A percentile compares a stretch with the other conserved stretches of the same genome.
phyloP scores from a whole-genome alignment of 30 jellyfish, hydroid and myxozoan species.

The Aurelia coerulea region DNA sequence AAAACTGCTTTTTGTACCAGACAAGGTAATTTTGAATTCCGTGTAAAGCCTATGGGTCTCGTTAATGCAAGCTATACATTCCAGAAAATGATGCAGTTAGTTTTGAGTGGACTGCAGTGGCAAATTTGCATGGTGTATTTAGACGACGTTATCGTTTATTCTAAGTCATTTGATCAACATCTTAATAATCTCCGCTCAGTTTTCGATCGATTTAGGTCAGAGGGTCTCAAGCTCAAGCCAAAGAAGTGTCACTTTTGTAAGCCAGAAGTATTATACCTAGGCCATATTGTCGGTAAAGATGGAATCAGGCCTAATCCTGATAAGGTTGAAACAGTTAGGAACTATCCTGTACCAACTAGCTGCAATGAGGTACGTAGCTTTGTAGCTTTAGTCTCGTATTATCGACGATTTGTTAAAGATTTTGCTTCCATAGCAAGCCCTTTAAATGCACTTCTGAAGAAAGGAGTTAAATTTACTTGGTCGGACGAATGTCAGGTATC shows the following conservation, averaged over 20 bases:
- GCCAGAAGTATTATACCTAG: conserved; percentile 40
- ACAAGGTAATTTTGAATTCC: too few relatives aligned
- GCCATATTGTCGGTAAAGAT: conserved; percentile 32
- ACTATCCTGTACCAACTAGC: conserved; percentile 46
- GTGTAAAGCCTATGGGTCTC: too few relatives aligned
- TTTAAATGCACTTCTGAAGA: conserved; percentile 22
- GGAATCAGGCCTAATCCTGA: conserved; percentile 72
- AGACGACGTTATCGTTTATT: conserved; percentile 70
- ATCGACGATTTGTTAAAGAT: conserved; percentile 36
- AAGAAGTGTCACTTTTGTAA: conserved; percentile 40
- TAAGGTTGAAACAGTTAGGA: neutral
- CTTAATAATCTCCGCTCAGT: conserved; percentile 31
- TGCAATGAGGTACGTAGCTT: conserved; percentile 36
- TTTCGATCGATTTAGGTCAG: conserved; percentile 43
- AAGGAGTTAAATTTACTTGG: too few relatives aligned
- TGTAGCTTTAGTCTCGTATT: conserved; percentile 42
- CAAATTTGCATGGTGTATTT: conserved; percentile 50
- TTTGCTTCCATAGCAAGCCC: conserved; percentile 67
- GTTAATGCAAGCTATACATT: too few relatives aligned
- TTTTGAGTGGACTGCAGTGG: conserved; percentile 70
- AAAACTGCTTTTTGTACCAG: conserved; percentile 61
- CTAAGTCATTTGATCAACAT: conserved; percentile 49
- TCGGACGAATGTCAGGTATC: conserved; percentile 41
- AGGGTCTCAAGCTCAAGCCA: conserved; percentile 52
- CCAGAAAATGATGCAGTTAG: too few relatives aligned